Percentiles rank a stretch among this genome's conserved stretches.
These are phyloP conservation scores for Procapra przewalskii DNA, from an alignment of 2,113 vertebrate species.

Conservation along the genomic window DNA sequence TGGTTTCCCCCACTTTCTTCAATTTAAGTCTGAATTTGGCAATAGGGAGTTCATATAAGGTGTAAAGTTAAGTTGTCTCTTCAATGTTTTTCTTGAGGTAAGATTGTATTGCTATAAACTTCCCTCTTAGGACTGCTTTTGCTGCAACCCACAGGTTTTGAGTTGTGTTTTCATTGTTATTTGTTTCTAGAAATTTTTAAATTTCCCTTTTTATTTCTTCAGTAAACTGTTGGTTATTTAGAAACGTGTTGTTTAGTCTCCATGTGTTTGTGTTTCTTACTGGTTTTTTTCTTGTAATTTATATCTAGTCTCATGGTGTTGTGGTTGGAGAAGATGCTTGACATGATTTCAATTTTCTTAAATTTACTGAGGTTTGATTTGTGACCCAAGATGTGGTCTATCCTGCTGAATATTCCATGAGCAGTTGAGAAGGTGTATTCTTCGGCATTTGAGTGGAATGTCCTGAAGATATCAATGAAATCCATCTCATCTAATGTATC, in stretches of 20 bases:
- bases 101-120: not conserved
- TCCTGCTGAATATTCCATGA: not conserved
- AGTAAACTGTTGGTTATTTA: not conserved
- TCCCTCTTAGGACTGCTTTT: not conserved
- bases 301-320: not conserved
- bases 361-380: not conserved
- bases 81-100: not conserved
- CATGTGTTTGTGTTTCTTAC: not conserved
- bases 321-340: not conserved
- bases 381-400: not conserved
- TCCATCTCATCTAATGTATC: not conserved
- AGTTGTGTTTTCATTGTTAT: not conserved
- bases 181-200: not conserved
- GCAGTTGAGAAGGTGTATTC: not conserved
- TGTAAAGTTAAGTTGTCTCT: not conserved
- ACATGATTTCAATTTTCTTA: accelerated
- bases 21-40: no score
- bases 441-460: not conserved
- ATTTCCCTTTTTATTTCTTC: not conserved
- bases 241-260: not conserved
- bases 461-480: not conserved
- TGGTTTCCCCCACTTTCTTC: no score
- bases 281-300: not conserved
- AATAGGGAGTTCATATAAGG: not conserved
- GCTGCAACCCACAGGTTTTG: not conserved